Evolutionary conservation across 1,140 invertebrate species (phyloP).

Genomic region (Bathynomus jamesi): DNA sequence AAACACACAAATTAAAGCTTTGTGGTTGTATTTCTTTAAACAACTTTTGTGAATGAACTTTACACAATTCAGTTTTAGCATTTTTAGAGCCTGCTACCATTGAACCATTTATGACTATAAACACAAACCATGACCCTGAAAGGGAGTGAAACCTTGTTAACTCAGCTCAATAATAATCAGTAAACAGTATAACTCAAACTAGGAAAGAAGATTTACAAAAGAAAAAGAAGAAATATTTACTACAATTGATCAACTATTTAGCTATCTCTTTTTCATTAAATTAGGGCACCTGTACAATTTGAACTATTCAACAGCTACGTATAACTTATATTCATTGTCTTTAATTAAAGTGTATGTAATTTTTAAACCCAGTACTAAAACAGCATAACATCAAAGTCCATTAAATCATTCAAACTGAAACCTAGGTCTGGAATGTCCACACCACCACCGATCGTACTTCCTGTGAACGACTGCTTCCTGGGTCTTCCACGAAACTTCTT

Average conservation of each 20-base stretch:
- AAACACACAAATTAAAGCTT: conserved; percentile 34
- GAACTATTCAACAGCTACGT: conserved; percentile 33
- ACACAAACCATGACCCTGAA: conserved; percentile 31
- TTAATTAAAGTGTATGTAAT: conserved; percentile 12
- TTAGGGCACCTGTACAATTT: conserved; percentile 31
- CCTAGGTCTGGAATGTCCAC: conserved; percentile 37
- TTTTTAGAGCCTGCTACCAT: conserved; percentile 25
- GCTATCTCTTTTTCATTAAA: conserved; percentile 29
- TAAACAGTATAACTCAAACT: conserved; percentile 20
- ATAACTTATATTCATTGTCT: conserved; percentile 11
- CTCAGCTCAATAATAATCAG: conserved; percentile 33
- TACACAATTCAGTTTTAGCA: conserved; percentile 27
- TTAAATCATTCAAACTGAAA: conserved; percentile 35
- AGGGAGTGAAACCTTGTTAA: conserved; percentile 36
- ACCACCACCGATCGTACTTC: conserved; percentile 34
- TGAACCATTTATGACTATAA: conserved; percentile 34
- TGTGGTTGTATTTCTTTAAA: conserved; percentile 34
- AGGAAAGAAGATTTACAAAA: conserved; percentile 31
- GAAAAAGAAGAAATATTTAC: conserved; percentile 30
- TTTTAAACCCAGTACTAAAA: conserved; percentile 24
- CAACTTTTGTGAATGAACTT: conserved; percentile 31
- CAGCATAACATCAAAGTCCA: conserved; percentile 35
- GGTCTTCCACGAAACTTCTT: conserved; percentile 28
- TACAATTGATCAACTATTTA: conserved; percentile 36
- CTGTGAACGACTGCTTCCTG: conserved; percentile 34